Base-by-base conservation (phyloP, 2,797 vertebrate species). In the Simalia tracyae region DNA sequence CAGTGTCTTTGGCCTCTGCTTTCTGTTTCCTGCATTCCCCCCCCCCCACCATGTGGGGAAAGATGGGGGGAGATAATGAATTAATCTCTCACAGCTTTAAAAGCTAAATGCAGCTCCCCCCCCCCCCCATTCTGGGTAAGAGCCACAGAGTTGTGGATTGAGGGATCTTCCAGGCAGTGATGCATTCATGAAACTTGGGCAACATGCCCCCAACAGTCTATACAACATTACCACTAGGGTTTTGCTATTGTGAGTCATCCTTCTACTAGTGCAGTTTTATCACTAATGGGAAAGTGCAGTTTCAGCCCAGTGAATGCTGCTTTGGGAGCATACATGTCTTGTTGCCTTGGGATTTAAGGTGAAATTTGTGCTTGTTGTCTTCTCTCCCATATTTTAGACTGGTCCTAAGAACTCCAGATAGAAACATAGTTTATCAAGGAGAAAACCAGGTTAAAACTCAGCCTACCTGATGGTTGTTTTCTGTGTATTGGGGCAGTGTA, bases 21-120 rank as follows among this genome's bases (percentile, higher is more conserved):
- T 92, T 90, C 0, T 0, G 3, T 90, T 36, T 86, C 2, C n/a
- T 4, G 0, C 17, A 17, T 28, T 26, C 28, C 88, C 60, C 19
- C 76, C 60, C 24, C 9, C 28, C 42, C 4, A 3, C 36, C 7
- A 3, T 36, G n/a, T 81, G 42, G 9, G n/a, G 87, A 50, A 88
- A 66, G 46, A n/a, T 64, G 42, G 87, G 46, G 61, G 61, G 42
- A 15, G 87, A 64, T 54, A 26, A 88, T 54, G 26, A 66, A 63
- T 26, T 36, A 60, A 28, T 57, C 17, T 50, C 87, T 88, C 36
- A 28, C 0, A 8, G 7, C n/a, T 88, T 66, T 17, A 8, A 88
- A 66, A 54, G 28, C 50, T 72, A 89, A 72, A 72, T 66, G n/a
- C 5, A 66, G 2, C 3, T 88, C 50, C 61, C 1, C 1, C n/a